Evolutionary conservation across 1,140 invertebrate species (phyloP).

Genomic region (Drosophila lacteicornis): DNA sequence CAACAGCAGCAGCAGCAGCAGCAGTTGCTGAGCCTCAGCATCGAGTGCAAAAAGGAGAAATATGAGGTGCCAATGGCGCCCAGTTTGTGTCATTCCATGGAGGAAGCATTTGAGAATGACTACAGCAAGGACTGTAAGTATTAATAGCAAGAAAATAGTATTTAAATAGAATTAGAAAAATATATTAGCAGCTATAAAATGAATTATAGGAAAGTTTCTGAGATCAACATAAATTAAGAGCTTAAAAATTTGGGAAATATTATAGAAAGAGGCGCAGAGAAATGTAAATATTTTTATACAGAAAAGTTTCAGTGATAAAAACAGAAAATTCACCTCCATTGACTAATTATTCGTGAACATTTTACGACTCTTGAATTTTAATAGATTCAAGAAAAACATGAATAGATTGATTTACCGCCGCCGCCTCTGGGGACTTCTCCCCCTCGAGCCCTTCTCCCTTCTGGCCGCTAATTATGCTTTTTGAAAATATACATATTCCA

Average conservation of each 20-base stretch:
- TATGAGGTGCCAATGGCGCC: conserved; percentile 63
- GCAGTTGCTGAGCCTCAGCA: conserved; percentile 69
- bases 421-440: background rate
- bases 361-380: conserved; percentile 13
- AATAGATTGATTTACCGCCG: conserved; percentile 35
- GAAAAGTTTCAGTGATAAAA: background rate
- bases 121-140: conserved; percentile 84
- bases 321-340: background rate
- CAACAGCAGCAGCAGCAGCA: conserved; percentile 64
- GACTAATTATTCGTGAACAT: background rate
- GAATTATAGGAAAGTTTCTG: background rate
- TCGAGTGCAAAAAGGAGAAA: conserved; percentile 81
- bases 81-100: conserved; percentile 76
- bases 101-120: conserved; percentile 81
- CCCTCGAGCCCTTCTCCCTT: background rate
- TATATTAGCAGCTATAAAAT: too few species aligned
- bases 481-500: conserved; percentile 28
- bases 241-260: background rate
- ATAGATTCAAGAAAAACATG: conserved; percentile 4
- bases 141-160: background rate
- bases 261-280: background rate
- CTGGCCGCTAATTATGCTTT: conserved; percentile 8
- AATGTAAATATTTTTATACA: background rate
- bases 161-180: background rate
- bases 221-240: background rate